Evolutionary conservation across 2,113 vertebrate species (phyloP), one percentile per base, ranked within the genome.

Genomic region (Eurystomus gularis): DNA sequence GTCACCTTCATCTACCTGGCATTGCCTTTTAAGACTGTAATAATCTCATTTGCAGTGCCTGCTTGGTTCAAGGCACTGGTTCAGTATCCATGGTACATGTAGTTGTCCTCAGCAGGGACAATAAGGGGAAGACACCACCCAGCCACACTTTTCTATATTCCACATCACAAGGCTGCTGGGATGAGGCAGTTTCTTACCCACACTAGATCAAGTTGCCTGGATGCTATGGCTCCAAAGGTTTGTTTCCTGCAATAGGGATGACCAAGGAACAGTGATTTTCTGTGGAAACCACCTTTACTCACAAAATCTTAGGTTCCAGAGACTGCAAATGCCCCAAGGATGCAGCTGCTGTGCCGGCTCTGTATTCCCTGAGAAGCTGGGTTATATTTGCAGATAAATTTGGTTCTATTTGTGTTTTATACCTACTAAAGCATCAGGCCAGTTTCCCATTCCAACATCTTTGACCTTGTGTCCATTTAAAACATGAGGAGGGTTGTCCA

Each of bases 271-370:
- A 52, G 44, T 79, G 20, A 9, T 49, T 49, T 82, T 24, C 44
- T 52, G 10, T 17, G 48, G 16, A 92, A 95, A 17, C 5, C 6
- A 29, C 12, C 11, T 84, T 75, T 58, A 17, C 11, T 31, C 4
- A 2, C 6, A 37, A 58, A 54, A 25, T 21, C 37, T 25, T 7
- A 2, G 0, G 1, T 37, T 78, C 46, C 55, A 58, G 42, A 37
- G 37, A 1, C 35, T 55, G 29, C n/a, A 42, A 26, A 33, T 11
- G 48, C 55, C 26, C 31, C 3, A 44, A 35, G n/a, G 61, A 46
- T 37, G n/a, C 58, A 86, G 79, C 33, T 84, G 33, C 69, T 78
- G 18, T 19, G 39, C 76, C 71, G 48, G 14, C 35, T 72, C 35
- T 35, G 24, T 7, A 8, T 17, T 40, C 21, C 42, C 21, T 24